A percentile compares a stretch with the other conserved stretches of the same genome.
phyloP scores from a whole-genome alignment of 2,113 vertebrate genomes.

The Embiotoca jacksoni region DNA sequence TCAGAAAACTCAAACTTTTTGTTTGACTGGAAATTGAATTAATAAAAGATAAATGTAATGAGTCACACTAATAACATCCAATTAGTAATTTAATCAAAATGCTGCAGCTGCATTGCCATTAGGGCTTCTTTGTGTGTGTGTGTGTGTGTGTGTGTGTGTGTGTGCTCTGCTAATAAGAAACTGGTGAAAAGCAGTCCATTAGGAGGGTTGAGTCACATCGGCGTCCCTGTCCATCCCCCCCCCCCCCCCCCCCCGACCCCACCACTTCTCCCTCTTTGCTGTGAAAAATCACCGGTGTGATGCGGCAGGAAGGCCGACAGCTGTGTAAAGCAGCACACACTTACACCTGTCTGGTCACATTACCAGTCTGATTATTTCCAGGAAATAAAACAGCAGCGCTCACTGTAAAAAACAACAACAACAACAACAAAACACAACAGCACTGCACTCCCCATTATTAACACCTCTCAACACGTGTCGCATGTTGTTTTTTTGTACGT shows the following conservation, averaged over 20 bases:
- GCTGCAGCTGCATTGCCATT: slow-evolving; percentile 12
- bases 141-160: too few relatives aligned
- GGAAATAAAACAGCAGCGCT: slow-evolving; percentile 53
- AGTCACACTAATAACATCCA: slow-evolving; percentile 20
- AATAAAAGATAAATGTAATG: too few relatives aligned
- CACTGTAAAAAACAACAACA: slow-evolving; percentile 4
- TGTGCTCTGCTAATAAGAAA: slow-evolving; percentile 19
- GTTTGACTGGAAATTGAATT: too few relatives aligned
- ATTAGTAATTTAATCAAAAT: slow-evolving; percentile 19
- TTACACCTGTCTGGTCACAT: slow-evolving; percentile 76
- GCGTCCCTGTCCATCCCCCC: slow-evolving; percentile 39
- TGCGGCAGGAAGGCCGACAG: slow-evolving; percentile 69
- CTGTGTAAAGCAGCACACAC: slow-evolving; percentile 69
- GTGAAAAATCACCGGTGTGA: slow-evolving; percentile 67
- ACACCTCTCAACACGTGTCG: slow-evolving; percentile 6
- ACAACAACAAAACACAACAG: too few relatives aligned
- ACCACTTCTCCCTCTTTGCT: neutral
- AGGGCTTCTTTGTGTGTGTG: neutral
- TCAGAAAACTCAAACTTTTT: too few relatives aligned
- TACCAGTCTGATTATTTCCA: slow-evolving; percentile 63
- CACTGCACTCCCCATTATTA: too few relatives aligned
- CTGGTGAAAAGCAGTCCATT: slow-evolving; percentile 30
- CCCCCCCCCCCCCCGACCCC: slow-evolving; percentile 15
- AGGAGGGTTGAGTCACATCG: slow-evolving; percentile 24
- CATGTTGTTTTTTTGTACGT: too few relatives aligned